These are phyloP conservation scores for Seira musarum DNA, from an alignment of 2,888 invertebrate genomes.

Conservation along the genomic window DNA sequence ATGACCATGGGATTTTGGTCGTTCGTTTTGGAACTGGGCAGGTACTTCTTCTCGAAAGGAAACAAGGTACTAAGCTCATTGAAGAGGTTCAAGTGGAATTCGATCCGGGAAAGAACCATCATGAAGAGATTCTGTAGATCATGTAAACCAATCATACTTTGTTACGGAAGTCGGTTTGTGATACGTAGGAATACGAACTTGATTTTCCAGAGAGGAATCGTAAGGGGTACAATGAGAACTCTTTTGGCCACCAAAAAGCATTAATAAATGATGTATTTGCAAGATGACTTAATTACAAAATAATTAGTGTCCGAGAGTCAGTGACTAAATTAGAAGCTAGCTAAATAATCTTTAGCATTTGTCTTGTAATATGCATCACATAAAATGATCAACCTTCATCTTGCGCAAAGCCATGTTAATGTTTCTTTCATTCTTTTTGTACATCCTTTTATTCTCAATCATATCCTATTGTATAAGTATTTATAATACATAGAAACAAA, in stretches of 20 bases:
- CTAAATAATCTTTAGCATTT: too few relatives aligned
- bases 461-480: too few relatives aligned
- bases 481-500: too few relatives aligned
- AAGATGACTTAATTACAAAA: too few relatives aligned
- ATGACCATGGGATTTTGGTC: not conserved
- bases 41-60: not conserved
- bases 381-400: too few relatives aligned
- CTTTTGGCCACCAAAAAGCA: not conserved
- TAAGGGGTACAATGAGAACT: slow-evolving; percentile 8
- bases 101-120: not conserved
- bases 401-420: too few relatives aligned
- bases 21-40: slow-evolving; percentile 17
- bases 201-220: not conserved
- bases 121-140: slow-evolving; percentile 18
- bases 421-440: too few relatives aligned
- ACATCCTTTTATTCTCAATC: too few relatives aligned
- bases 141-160: slow-evolving; percentile 2
- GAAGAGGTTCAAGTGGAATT: not conserved
- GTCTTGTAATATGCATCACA: too few relatives aligned
- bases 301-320: too few relatives aligned
- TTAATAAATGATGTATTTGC: too few relatives aligned
- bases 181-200: not conserved
- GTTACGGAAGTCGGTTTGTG: slow-evolving; percentile 7
- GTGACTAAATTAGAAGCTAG: too few relatives aligned
- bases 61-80: slow-evolving; percentile 3